Conservation (phyloP, 2,888 invertebrate genomes). For the Dichetophora obliterata region DNA sequence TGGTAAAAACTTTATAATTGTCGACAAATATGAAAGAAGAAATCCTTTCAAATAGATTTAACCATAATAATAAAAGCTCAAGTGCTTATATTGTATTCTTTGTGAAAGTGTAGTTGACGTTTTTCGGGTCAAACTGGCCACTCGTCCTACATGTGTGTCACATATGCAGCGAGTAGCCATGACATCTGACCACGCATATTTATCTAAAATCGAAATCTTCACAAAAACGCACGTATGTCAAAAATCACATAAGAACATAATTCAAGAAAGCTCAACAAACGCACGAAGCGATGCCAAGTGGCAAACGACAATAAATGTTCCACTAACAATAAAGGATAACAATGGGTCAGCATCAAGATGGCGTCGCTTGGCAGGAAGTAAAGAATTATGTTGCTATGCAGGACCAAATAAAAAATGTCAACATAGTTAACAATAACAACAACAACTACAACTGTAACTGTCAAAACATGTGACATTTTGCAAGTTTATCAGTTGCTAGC, state of each 20-base stretch:
- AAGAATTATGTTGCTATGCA: background rate
- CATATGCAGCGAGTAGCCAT: background rate
- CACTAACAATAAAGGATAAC: conserved; percentile 27
- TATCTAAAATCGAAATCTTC: conserved; percentile 43
- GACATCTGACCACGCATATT: background rate
- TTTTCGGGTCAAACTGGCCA: background rate
- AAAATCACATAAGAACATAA: conserved; percentile 41
- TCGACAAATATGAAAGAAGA: too few species aligned
- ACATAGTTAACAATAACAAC: too few species aligned
- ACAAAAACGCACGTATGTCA: conserved; percentile 33
- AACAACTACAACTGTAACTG: background rate
- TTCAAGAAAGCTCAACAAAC: conserved; percentile 47
- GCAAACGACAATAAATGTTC: conserved; percentile 31
- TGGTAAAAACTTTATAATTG: too few species aligned
- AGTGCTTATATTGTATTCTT: background rate
- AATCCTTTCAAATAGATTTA: too few species aligned
- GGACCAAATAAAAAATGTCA: background rate
- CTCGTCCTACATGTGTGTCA: background rate
- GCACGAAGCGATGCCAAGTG: conserved; percentile 43
- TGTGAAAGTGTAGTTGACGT: background rate
- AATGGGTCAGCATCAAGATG: conserved; percentile 43
- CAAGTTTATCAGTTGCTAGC: conserved; percentile 8
- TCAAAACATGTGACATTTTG: conserved; percentile 26
- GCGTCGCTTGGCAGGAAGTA: conserved; percentile 4
- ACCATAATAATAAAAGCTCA: too few species aligned